phyloP scores from a whole-genome alignment of 2,797 vertebrate species.

The Morelia viridis region DNA sequence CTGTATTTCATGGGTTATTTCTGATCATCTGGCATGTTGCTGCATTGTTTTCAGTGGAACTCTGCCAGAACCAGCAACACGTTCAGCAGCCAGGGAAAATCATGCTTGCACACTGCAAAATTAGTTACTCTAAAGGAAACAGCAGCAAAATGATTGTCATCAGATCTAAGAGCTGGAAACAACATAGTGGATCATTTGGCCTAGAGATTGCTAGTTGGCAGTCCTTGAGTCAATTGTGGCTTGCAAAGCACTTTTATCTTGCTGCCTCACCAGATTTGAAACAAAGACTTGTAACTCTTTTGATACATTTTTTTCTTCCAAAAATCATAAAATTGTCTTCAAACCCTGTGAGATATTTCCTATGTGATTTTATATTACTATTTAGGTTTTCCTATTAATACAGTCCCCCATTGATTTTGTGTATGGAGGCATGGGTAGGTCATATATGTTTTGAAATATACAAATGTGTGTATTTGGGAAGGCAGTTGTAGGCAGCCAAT shows the following conservation, averaged over 20 bases:
- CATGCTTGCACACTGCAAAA: slow-evolving; percentile 1
- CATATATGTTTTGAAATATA: not conserved
- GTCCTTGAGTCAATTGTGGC: not conserved
- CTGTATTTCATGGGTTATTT: slow-evolving; percentile 22
- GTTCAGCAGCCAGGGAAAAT: slow-evolving; percentile 15
- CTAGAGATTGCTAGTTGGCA: not conserved
- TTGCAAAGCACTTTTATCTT: not conserved
- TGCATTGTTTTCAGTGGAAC: slow-evolving; percentile 21
- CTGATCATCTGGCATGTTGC: not conserved
- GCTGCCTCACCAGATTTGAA: not conserved
- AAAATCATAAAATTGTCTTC: not conserved
- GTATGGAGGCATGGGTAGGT: not conserved
- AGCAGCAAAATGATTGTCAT: slow-evolving; percentile 23
- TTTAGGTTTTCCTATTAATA: not conserved
- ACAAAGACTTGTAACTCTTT: not conserved
- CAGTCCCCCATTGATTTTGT: not conserved
- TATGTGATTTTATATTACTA: not conserved
- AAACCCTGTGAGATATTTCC: not conserved
- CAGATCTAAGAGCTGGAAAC: slow-evolving; percentile 13
- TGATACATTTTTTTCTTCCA: not conserved
- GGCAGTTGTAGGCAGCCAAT: not conserved
- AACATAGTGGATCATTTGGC: not conserved
- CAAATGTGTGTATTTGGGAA: not conserved
- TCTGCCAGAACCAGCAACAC: slow-evolving; percentile 14
- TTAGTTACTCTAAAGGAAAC: slow-evolving; percentile 25